Base-by-base conservation (phyloP, 2,113 vertebrate species). In the Bambusicola thoracicus region DNA sequence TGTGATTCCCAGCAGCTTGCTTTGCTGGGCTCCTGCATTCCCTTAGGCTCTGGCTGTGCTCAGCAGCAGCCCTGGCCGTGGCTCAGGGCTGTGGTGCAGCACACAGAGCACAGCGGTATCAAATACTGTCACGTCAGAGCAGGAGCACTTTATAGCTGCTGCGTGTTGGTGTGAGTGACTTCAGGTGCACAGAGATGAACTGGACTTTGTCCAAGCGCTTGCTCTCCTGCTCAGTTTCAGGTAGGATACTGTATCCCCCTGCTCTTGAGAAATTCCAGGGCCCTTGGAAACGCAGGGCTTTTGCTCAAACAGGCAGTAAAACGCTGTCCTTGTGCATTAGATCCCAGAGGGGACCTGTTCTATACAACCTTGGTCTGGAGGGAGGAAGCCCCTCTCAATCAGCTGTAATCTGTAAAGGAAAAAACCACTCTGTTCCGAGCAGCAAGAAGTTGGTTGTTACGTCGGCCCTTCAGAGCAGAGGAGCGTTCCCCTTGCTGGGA, bases 61-160 rank as follows among this genome's bases (percentile, higher is more conserved):
- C 36, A 2, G 2, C 1, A 14, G 62, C 19, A 82, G 17, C 6
- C 1, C 53, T 0, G 8, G 80, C 40, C 3, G 1, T 41, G 58
- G 61, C 38, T 20, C 43, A 7, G 90, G 63, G 46, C 49, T 69
- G n/a, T 12, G 75, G 3, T 70, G 85, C 67, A 21, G 2, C 36
- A 6, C 34, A 19, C 25, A 51, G 7, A 8, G 40, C 44, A 38
- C 68, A 5, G 36, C 2, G 61, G 48, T 8, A 15, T 67, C 46
- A 3, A 1, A 11, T 59, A 30, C 67, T 55, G 21, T 16, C 19
- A 0, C 9, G 17, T 20, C 36, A 41, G 46, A 30, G 29, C 2
- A 14, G 74, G 70, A 93, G 72, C 70, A 22, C 89, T 87, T 82
- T 55, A 30, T 7, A 36, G 44, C 61, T 49, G 0, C 2, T 4